Evolutionary conservation across 2,888 invertebrate species (phyloP), one percentile per base, ranked within the genome.

Genomic region (Diploptera punctata): DNA sequence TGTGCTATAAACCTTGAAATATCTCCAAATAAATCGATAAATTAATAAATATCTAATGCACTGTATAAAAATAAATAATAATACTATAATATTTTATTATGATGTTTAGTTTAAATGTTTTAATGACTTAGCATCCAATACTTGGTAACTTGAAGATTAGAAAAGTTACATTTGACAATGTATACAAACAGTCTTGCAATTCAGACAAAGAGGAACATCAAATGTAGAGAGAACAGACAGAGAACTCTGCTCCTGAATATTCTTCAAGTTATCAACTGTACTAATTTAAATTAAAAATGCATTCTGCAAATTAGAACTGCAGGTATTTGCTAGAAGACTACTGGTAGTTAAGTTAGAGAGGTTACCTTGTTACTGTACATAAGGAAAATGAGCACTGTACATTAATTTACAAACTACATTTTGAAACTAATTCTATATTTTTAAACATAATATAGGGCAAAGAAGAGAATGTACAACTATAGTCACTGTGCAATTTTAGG

Each of bases 301-400:
- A 21, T 54, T n/a, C 54, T 54, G 54, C 57, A 57, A 24, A 68
- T 68, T 68, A 68, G 68, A 57, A 38, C 29, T 61, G 65, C 70
- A 62, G 65, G 65, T 31, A 61, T 49, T 54, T 62, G 33, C 31
- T 21, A 61, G 61, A 72, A 68, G 68, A 62, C n/a, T n/a, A n/a
- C n/a, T n/a, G n/a, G 57, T 31, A 49, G 67, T 72, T 62, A 61
- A 71, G 68, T 29, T 52, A 68, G 52, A 52, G 31, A 67, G 67
- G 29, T 67, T 26, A 52, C 33, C n/a, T n/a, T 52, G 67, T 67
- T 67, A 67, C 52, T 67, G 67, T 67, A 67, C 49, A 67, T 18
- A 52, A 1, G 61, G 24, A 29, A 52, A 31, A 67, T 67, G 31
- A 57, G n/a, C n/a, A 57, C 29, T 29, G 29, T 57, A 57, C 57